Percentiles rank a stretch among this genome's conserved stretches.
Conservation (phyloP, 1,140 invertebrate species). For the Pachypsylla venusta region DNA sequence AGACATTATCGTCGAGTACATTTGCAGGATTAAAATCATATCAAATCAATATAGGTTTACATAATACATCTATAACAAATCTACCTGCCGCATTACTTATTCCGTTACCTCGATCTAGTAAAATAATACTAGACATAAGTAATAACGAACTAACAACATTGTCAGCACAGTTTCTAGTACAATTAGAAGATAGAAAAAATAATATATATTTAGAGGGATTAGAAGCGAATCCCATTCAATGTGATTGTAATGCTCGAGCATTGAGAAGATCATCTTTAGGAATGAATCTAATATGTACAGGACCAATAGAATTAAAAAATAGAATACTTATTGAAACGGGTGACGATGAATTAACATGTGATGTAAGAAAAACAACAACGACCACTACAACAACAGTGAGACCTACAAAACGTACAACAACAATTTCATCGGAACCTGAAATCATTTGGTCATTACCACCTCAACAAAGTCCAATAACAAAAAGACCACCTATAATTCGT, state of each 20-base stretch:
- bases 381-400: slow-evolving; percentile 28
- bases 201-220: slow-evolving; percentile 55
- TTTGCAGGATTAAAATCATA: slow-evolving; percentile 60
- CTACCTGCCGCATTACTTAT: slow-evolving; percentile 68
- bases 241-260: slow-evolving; percentile 66
- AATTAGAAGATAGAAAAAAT: slow-evolving; percentile 60
- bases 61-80: slow-evolving; percentile 59
- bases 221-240: slow-evolving; percentile 59
- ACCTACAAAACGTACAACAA: slow-evolving; percentile 28
- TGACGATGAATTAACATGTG: slow-evolving; percentile 63
- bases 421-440: slow-evolving; percentile 51
- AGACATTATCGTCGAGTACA: slow-evolving; percentile 63
- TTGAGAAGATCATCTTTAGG: slow-evolving; percentile 41
- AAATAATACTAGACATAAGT: slow-evolving; percentile 57
- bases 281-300: slow-evolving; percentile 43
- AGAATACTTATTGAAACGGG: slow-evolving; percentile 52
- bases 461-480: slow-evolving; percentile 36
- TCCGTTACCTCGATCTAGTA: slow-evolving; percentile 72
- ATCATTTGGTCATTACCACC: slow-evolving; percentile 75
- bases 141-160: slow-evolving; percentile 59
- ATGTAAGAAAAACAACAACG: slow-evolving; percentile 34
- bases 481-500: slow-evolving; percentile 37
- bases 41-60: slow-evolving; percentile 50
- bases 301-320: slow-evolving; percentile 49
- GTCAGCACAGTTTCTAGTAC: slow-evolving; percentile 55